Conservation (phyloP, 1,140 invertebrate genomes). For the Drosophila cardini region DNA sequence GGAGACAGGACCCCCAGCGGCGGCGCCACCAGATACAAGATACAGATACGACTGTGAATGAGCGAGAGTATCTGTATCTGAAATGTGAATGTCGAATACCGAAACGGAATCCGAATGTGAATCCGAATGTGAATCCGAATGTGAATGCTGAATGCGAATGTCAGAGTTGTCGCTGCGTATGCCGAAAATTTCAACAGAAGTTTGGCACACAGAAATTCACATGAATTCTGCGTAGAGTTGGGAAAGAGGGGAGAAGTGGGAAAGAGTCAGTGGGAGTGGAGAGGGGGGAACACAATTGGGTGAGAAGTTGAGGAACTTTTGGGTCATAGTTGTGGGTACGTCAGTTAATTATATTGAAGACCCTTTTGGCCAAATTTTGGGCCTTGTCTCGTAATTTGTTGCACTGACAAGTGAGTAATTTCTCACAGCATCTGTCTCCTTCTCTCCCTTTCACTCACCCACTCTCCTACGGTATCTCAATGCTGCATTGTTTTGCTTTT, state of each 20-base stretch:
- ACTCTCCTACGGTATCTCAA: constrained; percentile 29
- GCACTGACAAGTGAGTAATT: constrained; percentile 53
- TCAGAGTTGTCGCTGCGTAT: constrained; percentile 67
- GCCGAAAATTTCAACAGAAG: constrained; percentile 80
- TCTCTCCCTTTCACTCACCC: not conserved
- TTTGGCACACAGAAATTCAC: constrained; percentile 66
- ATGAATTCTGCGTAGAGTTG: constrained; percentile 51
- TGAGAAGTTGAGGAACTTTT: constrained; percentile 4
- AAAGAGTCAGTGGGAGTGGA: not conserved
- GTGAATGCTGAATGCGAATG: constrained; percentile 31
- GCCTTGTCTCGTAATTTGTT: constrained; percentile 58
- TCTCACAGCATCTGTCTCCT: not conserved
- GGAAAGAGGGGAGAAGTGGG: not conserved
- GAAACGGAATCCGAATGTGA: too few species aligned
- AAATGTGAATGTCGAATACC: constrained; percentile 42
- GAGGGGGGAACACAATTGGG: not conserved
- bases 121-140: constrained; percentile 31
- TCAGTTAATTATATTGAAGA: constrained; percentile 54
- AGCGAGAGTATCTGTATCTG: constrained; percentile 27
- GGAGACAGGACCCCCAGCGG: constrained; percentile 75
- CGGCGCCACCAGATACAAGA: constrained; percentile 80
- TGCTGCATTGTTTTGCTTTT: constrained; percentile 52
- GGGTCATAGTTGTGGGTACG: constrained; percentile 36
- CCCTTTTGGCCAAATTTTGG: constrained; percentile 43
- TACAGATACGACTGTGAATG: constrained; percentile 70